Evolutionary conservation across 1,140 invertebrate genomes (phyloP).

Genomic region (Ylistrum balloti): DNA sequence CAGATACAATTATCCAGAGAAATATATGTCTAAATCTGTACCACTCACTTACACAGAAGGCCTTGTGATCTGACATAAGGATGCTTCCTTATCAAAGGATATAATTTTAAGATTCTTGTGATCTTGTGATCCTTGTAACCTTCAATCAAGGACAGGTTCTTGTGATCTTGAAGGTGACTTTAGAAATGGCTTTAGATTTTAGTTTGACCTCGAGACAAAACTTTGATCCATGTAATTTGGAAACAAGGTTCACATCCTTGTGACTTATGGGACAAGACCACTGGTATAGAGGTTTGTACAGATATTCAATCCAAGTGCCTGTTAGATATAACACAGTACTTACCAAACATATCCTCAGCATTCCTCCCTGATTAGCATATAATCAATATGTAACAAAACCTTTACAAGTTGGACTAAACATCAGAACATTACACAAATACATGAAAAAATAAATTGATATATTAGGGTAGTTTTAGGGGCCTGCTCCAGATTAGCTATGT

Average conservation of each 20-base stretch:
- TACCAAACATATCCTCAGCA: conserved; percentile 33
- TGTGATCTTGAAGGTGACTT: neutral
- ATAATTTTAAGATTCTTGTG: too few species aligned
- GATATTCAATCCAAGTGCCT: neutral
- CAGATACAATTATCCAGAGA: neutral
- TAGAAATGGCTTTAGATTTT: neutral
- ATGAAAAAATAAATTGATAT: too few species aligned
- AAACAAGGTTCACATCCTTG: neutral
- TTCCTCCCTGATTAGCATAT: conserved; percentile 24
- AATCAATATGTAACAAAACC: neutral
- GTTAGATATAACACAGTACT: neutral
- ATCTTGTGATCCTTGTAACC: too few species aligned
- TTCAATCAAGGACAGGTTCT: too few species aligned
- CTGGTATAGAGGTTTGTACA: neutral
- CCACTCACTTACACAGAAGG: neutral
- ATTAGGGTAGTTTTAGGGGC: too few species aligned
- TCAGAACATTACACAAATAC: neutral
- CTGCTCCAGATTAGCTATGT: neutral
- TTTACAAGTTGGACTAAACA: neutral
- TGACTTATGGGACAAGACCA: neutral
- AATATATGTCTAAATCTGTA: neutral
- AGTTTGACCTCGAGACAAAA: too few species aligned
- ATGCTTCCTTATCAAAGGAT: too few species aligned
- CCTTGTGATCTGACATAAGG: neutral
- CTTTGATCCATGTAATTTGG: too few species aligned